Evolutionary conservation across 92 coral and sea anemone genomes (phyloP).

Genomic region (Plumapathes pennacea): DNA sequence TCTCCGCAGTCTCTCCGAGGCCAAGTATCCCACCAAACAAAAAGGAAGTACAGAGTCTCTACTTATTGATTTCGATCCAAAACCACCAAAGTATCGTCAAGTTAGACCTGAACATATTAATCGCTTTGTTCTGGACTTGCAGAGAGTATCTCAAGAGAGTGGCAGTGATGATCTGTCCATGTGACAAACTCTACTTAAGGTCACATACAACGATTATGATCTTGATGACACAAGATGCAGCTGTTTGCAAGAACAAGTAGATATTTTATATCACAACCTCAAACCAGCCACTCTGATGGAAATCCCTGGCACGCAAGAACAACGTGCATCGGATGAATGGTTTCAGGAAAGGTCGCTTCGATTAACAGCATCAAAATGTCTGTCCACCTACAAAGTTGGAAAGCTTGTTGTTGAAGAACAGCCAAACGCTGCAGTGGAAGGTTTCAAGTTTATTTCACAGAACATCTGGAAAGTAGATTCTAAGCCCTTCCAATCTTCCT

Average conservation of each 20-base stretch:
- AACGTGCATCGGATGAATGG: conserved; percentile 18
- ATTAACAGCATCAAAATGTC: conserved; percentile 24
- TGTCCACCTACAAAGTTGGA: conserved; percentile 17
- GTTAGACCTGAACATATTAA: conserved; percentile 15
- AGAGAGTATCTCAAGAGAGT: too few species aligned
- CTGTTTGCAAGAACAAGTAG: conserved; percentile 8
- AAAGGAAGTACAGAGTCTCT: too few species aligned
- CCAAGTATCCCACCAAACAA: conserved; percentile 39
- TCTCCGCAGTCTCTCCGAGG: conserved; percentile 33
- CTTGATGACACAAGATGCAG: conserved; percentile 10
- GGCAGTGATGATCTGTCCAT: too few species aligned
- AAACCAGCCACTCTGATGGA: conserved; percentile 2
- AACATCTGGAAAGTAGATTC: conserved; percentile 28
- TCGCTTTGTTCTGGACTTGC: too few species aligned
- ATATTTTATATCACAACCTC: conserved; percentile 7
- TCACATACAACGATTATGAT: conserved; percentile 20
- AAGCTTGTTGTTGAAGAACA: conserved; percentile 4
- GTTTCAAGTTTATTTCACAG: conserved; percentile 14
- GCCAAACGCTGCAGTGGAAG: conserved; percentile 22
- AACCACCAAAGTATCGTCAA: conserved; percentile 41
- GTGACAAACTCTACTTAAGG: conserved; percentile 40
- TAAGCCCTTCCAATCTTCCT: conserved; percentile 6
- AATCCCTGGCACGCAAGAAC: conserved; percentile 26
- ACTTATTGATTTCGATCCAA: conserved; percentile 58
- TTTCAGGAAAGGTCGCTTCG: conserved; percentile 10